A percentile compares a stretch with the other conserved stretches of the same genome.
Conservation (phyloP, 2,888 invertebrate species). For the Hypercompe scribonia region DNA sequence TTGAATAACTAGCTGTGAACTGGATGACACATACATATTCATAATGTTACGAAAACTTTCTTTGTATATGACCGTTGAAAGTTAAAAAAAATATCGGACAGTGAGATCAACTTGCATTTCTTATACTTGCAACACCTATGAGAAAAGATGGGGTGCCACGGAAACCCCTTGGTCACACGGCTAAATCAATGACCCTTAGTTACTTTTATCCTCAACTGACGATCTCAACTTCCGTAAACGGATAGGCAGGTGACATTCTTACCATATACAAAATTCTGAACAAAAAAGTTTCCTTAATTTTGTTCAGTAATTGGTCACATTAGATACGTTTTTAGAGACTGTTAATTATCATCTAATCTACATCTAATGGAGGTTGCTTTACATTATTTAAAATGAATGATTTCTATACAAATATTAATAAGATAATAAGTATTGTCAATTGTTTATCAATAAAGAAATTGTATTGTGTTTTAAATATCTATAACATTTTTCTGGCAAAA, state of each 20-base stretch:
- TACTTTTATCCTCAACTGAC: constrained; percentile 1
- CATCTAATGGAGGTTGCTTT: not conserved
- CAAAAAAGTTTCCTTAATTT: constrained; percentile 5
- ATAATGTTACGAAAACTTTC: not conserved
- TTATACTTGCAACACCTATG: constrained; percentile 5
- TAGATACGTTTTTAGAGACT: constrained; percentile 2
- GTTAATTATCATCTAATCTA: constrained; percentile 2
- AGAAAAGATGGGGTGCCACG: constrained; percentile 12
- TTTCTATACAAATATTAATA: not conserved
- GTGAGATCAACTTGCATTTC: not conserved
- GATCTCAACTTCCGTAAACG: constrained; percentile 16
- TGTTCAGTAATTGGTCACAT: constrained; percentile 16
- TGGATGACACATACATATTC: not conserved
- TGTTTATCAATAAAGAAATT: not conserved
- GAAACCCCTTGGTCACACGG: constrained; percentile 11
- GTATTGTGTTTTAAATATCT: not conserved
- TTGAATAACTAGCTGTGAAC: not conserved
- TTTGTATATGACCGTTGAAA: not conserved
- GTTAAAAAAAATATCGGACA: not conserved
- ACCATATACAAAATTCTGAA: not conserved
- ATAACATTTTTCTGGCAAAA: not conserved
- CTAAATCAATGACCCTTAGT: constrained; percentile 14
- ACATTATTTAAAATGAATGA: not conserved
- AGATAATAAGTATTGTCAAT: not conserved
- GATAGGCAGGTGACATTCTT: constrained; percentile 13